A percentile compares a stretch with the other conserved stretches of the same genome.
These are phyloP conservation scores for Microtus richardsoni DNA, from an alignment of 2,113 vertebrate species.

Conservation along the genomic window DNA sequence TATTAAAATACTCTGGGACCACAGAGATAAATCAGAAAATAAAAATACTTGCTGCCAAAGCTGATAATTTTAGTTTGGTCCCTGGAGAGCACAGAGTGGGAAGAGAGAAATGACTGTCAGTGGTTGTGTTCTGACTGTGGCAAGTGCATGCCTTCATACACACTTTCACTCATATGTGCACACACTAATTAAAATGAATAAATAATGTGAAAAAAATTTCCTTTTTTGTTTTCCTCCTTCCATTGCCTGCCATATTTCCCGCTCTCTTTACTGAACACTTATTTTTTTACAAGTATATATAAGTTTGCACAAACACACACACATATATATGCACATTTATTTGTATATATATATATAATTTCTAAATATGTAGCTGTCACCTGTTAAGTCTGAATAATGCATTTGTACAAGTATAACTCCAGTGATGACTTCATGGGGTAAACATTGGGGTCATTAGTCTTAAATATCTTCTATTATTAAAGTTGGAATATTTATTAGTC, in stretches of 20 bases:
- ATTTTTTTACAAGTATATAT: background rate
- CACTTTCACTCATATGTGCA: background rate
- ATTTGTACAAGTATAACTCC: background rate
- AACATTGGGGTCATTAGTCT: background rate
- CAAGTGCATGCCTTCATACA: background rate
- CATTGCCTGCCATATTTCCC: background rate
- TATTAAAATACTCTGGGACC: background rate
- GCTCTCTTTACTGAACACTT: background rate
- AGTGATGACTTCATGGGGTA: background rate
- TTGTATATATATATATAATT: background rate
- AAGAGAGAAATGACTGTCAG: no score
- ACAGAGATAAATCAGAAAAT: background rate
- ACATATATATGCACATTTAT: fast-evolving
- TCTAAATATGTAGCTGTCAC: background rate
- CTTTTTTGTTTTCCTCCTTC: background rate
- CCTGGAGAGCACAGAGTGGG: no score
- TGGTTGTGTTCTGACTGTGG: background rate
- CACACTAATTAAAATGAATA: background rate
- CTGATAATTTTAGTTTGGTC: background rate
- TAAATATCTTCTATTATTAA: background rate
- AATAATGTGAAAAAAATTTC: background rate
- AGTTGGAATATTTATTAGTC: background rate
- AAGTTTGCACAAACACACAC: no score
- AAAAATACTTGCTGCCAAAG: background rate
- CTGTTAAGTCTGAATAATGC: background rate